Conservation (phyloP, 2,113 vertebrate species). For the Solea solea region DNA sequence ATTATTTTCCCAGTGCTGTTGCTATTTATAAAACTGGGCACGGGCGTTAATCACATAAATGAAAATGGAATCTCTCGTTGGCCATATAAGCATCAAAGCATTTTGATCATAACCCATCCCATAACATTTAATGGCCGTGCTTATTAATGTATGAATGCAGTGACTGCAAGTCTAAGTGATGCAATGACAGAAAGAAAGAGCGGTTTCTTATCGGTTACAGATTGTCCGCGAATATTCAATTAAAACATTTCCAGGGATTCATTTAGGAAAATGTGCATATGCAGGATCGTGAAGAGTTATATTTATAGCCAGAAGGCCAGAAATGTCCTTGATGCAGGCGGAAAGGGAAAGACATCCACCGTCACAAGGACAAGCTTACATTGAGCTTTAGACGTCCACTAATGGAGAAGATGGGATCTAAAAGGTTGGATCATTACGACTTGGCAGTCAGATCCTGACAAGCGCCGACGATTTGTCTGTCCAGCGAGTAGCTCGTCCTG, state of each 20-base stretch:
- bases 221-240: not conserved
- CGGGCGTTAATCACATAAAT: not conserved
- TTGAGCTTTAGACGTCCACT: conserved; percentile 32
- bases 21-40: not conserved
- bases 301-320: too few relatives aligned
- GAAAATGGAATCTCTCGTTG: not conserved
- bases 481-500: conserved; percentile 27
- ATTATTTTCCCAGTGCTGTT: not conserved
- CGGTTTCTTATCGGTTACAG: not conserved
- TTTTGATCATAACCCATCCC: not conserved
- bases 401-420: conserved; percentile 66
- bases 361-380: conserved; percentile 16
- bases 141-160: not conserved
- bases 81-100: too few relatives aligned
- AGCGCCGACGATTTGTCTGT: conserved; percentile 46
- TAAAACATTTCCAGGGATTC: too few relatives aligned
- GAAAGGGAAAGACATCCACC: not conserved
- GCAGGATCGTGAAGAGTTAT: too few relatives aligned
- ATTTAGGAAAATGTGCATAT: too few relatives aligned
- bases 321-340: not conserved
- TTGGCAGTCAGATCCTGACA: conserved; percentile 42
- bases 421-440: conserved; percentile 67
- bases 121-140: not conserved
- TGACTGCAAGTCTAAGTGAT: not conserved
- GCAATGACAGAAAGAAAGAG: not conserved